phyloP scores from a whole-genome alignment of 2,797 vertebrate genomes.

The Falco berigora region DNA sequence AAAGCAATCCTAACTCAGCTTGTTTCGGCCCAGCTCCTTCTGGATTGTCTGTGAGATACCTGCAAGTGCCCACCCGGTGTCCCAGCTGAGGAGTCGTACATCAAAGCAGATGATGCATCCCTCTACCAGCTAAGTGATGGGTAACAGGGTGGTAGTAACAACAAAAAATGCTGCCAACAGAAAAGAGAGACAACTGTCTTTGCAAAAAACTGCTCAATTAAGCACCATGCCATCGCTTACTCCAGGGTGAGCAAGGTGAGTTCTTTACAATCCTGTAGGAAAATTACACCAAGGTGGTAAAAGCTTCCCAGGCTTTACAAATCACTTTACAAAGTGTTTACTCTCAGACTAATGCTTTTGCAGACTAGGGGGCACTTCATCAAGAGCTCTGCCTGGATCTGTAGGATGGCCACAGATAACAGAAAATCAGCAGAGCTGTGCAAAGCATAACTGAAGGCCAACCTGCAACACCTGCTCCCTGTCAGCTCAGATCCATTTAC shows the following conservation, averaged over 20 bases:
- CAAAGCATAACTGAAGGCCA: not conserved
- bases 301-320: not conserved
- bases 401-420: not conserved
- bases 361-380: not conserved
- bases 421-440: not conserved
- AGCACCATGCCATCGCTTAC: not conserved
- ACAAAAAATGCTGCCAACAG: not conserved
- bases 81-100: accelerated
- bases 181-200: not conserved
- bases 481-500: not conserved
- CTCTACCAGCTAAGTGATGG: not conserved
- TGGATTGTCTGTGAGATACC: not conserved
- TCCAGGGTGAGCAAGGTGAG: not conserved
- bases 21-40: not conserved
- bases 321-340: not conserved
- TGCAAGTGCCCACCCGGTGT: not conserved
- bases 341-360: not conserved
- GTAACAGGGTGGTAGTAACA: not conserved
- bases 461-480: not conserved
- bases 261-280: not conserved
- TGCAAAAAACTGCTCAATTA: not conserved
- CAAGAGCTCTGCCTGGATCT: not conserved
- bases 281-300: not conserved
- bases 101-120: not conserved
- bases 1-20: not conserved